Conservation (phyloP, 2,888 invertebrate species). For the Neoascia interrupta region DNA sequence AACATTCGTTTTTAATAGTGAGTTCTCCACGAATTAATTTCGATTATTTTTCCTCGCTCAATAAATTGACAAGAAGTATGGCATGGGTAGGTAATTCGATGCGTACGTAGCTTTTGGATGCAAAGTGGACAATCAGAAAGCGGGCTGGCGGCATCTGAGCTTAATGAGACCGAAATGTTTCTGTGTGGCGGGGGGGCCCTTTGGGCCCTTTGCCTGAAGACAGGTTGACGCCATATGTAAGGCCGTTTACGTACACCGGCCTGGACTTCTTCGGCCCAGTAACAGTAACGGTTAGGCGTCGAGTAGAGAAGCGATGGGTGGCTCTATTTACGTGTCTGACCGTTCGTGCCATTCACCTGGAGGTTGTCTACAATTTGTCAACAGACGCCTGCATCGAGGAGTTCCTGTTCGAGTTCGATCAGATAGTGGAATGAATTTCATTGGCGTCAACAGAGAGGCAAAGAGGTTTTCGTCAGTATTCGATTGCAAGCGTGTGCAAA, state of each 20-base stretch:
- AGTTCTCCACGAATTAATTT: conserved; percentile 9
- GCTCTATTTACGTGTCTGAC: background rate
- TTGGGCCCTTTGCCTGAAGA: conserved; percentile 17
- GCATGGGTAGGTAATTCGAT: no score
- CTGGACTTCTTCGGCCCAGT: background rate
- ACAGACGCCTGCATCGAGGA: conserved; percentile 40
- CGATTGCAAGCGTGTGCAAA: conserved; percentile 24
- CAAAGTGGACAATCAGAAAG: no score
- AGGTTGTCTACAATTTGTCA: conserved; percentile 14
- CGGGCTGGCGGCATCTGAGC: conserved; percentile 1
- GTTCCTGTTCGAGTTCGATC: conserved; percentile 54
- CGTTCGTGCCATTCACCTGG: conserved; percentile 24
- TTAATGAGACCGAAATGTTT: no score
- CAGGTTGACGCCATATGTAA: background rate
- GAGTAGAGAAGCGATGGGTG: background rate
- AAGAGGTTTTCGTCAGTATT: conserved; percentile 22
- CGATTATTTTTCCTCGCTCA: conserved; percentile 20
- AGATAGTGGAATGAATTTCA: conserved; percentile 61
- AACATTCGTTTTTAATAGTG: conserved; percentile 3
- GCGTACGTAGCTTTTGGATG: no score
- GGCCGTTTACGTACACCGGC: background rate
- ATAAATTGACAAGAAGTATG: background rate
- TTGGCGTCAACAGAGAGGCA: conserved; percentile 44
- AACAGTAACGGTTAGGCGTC: background rate
- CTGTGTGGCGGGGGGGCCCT: no score